Percentiles rank a stretch among this genome's conserved stretches.
Conservation (phyloP, 2,888 invertebrate genomes). For the Cosmorhoe ocellata region DNA sequence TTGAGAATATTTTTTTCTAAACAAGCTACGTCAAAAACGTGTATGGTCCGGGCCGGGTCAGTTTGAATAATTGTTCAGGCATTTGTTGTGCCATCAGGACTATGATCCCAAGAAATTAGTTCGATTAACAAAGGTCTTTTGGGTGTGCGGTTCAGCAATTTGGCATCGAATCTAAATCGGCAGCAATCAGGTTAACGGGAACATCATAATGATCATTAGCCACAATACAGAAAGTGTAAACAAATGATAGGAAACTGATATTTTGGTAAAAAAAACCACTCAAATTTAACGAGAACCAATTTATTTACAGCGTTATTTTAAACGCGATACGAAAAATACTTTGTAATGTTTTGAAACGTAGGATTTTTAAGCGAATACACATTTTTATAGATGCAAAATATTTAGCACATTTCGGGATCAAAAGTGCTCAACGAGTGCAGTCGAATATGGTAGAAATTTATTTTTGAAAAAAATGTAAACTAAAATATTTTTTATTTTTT, state of each 20-base stretch:
- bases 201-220: slow-evolving; percentile 36
- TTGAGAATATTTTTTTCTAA: no score
- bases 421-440: no score
- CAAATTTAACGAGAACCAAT: slow-evolving; percentile 17
- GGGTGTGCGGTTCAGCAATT: slow-evolving; percentile 34
- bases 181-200: slow-evolving; percentile 34
- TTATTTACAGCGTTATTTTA: slow-evolving; percentile 17
- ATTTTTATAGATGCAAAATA: no score
- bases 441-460: no score
- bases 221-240: slow-evolving; percentile 30
- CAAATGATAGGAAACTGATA: slow-evolving; percentile 30
- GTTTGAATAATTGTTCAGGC: slow-evolving; percentile 3
- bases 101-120: slow-evolving; percentile 29
- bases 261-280: slow-evolving; percentile 20
- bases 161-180: slow-evolving; percentile 38
- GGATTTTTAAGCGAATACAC: no score
- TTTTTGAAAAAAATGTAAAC: no score
- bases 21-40: no score
- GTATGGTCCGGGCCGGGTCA: no score
- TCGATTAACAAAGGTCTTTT: slow-evolving; percentile 32
- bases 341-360: slow-evolving; percentile 7
- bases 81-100: slow-evolving; percentile 11
- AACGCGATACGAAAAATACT: slow-evolving; percentile 5
- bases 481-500: no score
- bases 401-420: no score